Evolutionary conservation across 2,888 invertebrate genomes (phyloP), one percentile per base, ranked within the genome.

Genomic region (Tupiocoris notatus): DNA sequence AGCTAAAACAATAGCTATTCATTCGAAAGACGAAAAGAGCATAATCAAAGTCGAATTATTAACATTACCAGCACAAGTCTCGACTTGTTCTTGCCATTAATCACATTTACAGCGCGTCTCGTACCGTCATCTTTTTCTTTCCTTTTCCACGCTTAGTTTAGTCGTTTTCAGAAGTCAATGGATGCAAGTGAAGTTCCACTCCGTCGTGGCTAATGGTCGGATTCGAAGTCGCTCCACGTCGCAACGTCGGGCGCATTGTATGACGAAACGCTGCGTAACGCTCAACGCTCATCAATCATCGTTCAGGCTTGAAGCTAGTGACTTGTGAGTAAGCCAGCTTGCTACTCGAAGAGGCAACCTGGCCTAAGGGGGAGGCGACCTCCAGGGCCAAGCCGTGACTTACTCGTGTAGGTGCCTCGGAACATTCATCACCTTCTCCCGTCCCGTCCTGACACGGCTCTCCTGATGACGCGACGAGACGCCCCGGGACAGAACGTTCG

Each of bases 221-320:
- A 7, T 39, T 39, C 39, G 12, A 39, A 39, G 39, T 39, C 39
- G 39, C 39, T 39, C 12, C 39, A 39, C 39, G 39, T 39, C 39
- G 39, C 39, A 7, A 39, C 39, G 39, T 3, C 39, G 39, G 12
- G 39, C 39, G 12, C 39, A 39, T 39, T 39, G 39, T 65, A 39
- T 39, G 65, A 65, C 65, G 65, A 65, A 63, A 65, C 65, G 65
- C 65, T 65, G 65, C 25, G 65, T 65, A 65, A 65, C 54, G 65
- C 65, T 65, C 65, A 39, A 39, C 65, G 20, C 25, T 65, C 65
- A 65, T 39, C 39, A 39, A 39, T 39, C 39, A 39, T 39, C 39
- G 39, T 39, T 39, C 39, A 39, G 39, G 39, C 39, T 39, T 39
- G 6, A 12, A 39, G 39, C 39, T 39, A 39, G 39, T 12, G 39